A percentile compares a stretch with the other conserved stretches of the same genome.
Evolutionary conservation across 2,797 vertebrate species (phyloP).

Genomic region (Lithobates pipiens): DNA sequence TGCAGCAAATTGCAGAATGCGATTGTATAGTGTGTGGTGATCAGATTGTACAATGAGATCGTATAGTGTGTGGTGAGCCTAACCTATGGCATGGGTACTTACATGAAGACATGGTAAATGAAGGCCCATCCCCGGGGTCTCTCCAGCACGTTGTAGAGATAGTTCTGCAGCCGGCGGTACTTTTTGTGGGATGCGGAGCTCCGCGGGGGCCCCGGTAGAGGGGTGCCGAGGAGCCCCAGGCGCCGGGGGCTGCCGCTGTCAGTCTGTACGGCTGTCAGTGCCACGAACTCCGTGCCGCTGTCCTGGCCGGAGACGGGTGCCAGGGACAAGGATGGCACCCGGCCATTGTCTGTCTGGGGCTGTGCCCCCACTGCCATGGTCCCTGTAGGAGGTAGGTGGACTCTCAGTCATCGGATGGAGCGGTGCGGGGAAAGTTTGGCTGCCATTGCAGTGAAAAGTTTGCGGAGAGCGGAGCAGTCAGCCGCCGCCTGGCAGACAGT

Average conservation of each 20-base stretch:
- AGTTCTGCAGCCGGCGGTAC: slow-evolving; percentile 92
- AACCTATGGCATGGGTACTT: slow-evolving; percentile 71
- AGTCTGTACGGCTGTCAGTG: slow-evolving; percentile 87
- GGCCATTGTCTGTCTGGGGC: slow-evolving; percentile 83
- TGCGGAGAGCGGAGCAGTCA: neutral
- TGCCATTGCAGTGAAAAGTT: slow-evolving; percentile 33
- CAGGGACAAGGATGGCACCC: slow-evolving; percentile 72
- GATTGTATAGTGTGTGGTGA: no score
- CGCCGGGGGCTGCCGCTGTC: slow-evolving; percentile 82
- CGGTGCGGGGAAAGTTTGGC: slow-evolving; percentile 1
- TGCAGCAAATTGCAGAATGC: no score
- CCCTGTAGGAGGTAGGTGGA: neutral
- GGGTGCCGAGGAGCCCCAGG: slow-evolving; percentile 83
- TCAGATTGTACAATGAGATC: no score
- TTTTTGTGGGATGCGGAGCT: slow-evolving; percentile 82
- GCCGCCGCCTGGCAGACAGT: neutral
- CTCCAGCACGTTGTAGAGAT: slow-evolving; percentile 96
- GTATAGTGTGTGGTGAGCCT: no score
- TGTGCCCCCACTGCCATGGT: slow-evolving; percentile 68
- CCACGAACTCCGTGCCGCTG: slow-evolving; percentile 86
- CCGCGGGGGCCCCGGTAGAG: slow-evolving; percentile 76
- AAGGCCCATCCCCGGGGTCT: slow-evolving; percentile 96
- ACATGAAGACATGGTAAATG: slow-evolving; percentile 98
- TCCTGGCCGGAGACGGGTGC: slow-evolving; percentile 77
- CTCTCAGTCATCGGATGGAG: slow-evolving; percentile 12